Evolutionary conservation across 2,113 vertebrate species (phyloP).

Genomic region (Aspiorhynchus laticeps): DNA sequence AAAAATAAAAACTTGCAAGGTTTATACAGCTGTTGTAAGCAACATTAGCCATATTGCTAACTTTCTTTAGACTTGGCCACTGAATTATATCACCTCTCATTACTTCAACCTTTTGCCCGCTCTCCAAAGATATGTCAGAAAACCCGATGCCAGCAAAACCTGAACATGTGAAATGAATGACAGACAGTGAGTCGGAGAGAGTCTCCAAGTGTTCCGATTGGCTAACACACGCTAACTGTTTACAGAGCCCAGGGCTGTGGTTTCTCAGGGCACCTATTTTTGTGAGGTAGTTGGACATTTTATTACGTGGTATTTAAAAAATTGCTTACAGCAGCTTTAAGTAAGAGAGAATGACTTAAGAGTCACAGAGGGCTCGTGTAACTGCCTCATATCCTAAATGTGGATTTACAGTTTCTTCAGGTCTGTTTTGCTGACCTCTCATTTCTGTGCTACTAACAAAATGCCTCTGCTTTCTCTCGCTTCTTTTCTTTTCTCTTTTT

Average conservation of each 20-base stretch:
- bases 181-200: background rate
- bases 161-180: background rate
- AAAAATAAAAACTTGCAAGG: background rate
- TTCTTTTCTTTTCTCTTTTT: slow-evolving; percentile 40
- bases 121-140: background rate
- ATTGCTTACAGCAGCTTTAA: slow-evolving; percentile 1
- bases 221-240: background rate
- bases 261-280: background rate
- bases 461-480: slow-evolving; percentile 48
- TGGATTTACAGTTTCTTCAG: background rate
- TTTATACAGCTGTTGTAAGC: background rate
- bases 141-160: background rate
- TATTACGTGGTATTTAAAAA: background rate
- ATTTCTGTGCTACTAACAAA: slow-evolving; percentile 51
- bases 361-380: background rate
- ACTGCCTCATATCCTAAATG: background rate
- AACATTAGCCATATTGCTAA: background rate
- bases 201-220: background rate
- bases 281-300: background rate
- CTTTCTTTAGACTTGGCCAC: no score
- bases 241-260: background rate
- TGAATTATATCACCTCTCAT: no score
- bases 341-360: background rate
- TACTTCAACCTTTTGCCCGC: no score
- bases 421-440: slow-evolving; percentile 43